Base-by-base conservation (phyloP, 1,140 invertebrate genomes). In the Andrena cerasifolii region DNA sequence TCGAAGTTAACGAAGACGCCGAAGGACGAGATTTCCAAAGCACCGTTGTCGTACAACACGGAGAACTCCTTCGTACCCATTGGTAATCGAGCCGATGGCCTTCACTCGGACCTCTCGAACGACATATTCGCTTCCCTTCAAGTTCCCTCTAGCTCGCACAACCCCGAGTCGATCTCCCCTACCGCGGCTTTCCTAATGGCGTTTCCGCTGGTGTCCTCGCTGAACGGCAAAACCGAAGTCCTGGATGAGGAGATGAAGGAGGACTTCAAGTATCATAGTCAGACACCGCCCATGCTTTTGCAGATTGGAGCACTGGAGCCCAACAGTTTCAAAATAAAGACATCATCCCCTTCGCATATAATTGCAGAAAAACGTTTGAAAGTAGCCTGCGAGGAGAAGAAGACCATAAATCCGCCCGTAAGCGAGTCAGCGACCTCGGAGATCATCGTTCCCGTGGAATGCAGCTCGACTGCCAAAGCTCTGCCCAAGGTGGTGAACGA, bases 161-260 rank as follows among this genome's bases (percentile, higher is more conserved):
- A 95, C 89, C 93, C 94, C 0, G 94, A 95, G 85, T 95, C 94
- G 12, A 95, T 96, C 79, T 96, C 96, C 24, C 96, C 96, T 14
- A 96, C 96, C 12, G 96, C 95, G 31, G 96, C 96, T 10, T 96
- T 96, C 88, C 89, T 96, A 24, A 94, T 96, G 89, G 95, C 96
- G 10, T 96, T 96, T 84, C 96, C 96, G 1, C 89, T 96, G 16
- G 96, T 96, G 1, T 95, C 94, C 2, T 93, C 93, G 10, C 67
- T 94, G 6, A 94, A 92, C 54, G 93, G 93, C 12, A 94, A 94
- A 67, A 92, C 94, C 1, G 94, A 95, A 79, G 94, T 94, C 2
- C 84, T 94, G 2, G 94, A 93, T 28, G 94, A 94, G 61, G 93
- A 94, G 65, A 92, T 92, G 86, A 94, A 94, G 67, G 91, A 92